These are phyloP conservation scores for Protophormia terraenovae DNA, from an alignment of 2,888 invertebrate genomes.

Conservation along the genomic window DNA sequence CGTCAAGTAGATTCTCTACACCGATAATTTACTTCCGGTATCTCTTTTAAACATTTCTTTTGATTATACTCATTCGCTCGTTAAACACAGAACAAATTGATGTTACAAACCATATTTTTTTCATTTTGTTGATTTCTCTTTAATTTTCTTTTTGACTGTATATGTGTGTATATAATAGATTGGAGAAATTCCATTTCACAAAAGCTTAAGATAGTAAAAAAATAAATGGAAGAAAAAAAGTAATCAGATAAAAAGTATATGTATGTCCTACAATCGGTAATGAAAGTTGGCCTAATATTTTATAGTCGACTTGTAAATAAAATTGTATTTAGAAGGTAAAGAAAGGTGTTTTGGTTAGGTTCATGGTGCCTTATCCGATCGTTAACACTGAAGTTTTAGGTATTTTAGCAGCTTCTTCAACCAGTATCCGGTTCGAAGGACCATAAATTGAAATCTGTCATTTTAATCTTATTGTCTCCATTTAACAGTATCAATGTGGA, in stretches of 20 bases:
- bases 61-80: conserved; percentile 43
- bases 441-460: too few species aligned
- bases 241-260: not conserved
- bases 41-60: conserved; percentile 34
- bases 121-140: not conserved
- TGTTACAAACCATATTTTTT: conserved; percentile 9
- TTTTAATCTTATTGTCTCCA: too few species aligned
- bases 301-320: not conserved
- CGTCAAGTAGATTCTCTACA: conserved; percentile 1
- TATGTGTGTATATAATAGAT: not conserved
- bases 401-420: too few species aligned
- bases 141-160: not conserved
- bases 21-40: conserved; percentile 63
- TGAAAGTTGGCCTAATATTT: not conserved
- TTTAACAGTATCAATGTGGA: too few species aligned
- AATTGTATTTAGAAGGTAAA: too few species aligned
- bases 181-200: not conserved
- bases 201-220: not conserved
- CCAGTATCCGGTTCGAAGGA: too few species aligned
- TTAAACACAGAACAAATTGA: conserved; percentile 39
- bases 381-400: too few species aligned
- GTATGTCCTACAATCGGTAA: not conserved
- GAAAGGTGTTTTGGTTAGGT: too few species aligned
- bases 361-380: too few species aligned
- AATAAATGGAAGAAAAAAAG: not conserved